Conservation (phyloP, 2,888 invertebrate species). For the Agrochola lychnidis region DNA sequence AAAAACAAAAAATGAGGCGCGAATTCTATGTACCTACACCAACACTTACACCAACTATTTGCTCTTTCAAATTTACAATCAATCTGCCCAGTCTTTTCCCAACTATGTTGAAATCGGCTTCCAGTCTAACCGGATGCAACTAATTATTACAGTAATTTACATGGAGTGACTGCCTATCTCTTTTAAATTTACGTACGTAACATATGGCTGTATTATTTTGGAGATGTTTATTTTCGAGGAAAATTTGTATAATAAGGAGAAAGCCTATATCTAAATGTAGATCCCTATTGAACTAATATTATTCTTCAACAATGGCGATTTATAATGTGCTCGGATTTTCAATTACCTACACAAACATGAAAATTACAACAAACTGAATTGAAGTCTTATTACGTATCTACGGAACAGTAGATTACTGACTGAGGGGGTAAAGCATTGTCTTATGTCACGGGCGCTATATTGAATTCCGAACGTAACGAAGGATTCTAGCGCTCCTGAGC, state of each 20-base stretch:
- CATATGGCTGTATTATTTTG: too few species aligned
- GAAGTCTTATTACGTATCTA: background rate
- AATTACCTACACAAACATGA: background rate
- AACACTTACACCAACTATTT: background rate
- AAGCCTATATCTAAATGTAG: background rate
- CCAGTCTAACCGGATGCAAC: too few species aligned
- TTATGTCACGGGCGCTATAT: background rate
- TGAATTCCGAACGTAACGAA: too few species aligned
- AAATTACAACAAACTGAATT: background rate
- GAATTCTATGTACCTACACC: conserved; percentile 46
- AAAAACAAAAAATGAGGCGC: conserved; percentile 3
- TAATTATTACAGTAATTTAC: too few species aligned
- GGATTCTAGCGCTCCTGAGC: too few species aligned
- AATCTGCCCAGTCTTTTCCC: too few species aligned
- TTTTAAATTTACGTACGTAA: too few species aligned
- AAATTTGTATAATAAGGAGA: background rate
- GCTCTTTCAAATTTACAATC: background rate
- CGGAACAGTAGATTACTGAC: background rate
- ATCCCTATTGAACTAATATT: background rate
- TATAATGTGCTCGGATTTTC: background rate
- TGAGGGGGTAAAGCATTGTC: background rate
- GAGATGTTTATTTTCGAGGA: background rate
- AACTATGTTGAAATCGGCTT: too few species aligned
- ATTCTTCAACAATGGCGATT: background rate
- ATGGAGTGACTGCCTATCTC: background rate